These are phyloP conservation scores for Gymnodraco acuticeps DNA, from an alignment of 2,797 vertebrate species.

Conservation along the genomic window DNA sequence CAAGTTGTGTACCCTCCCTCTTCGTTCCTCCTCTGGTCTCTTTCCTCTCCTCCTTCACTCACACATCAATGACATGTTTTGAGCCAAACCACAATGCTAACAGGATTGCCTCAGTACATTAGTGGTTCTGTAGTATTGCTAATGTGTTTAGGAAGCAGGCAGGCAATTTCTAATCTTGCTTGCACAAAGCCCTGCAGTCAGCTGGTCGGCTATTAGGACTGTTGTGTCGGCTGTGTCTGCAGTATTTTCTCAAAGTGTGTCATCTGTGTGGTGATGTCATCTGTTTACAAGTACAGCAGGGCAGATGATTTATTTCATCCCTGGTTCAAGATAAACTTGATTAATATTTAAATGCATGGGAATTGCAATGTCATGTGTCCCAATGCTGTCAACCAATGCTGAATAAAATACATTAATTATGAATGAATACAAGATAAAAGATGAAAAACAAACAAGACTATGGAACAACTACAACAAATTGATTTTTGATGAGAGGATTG, in stretches of 20 bases:
- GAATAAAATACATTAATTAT: neutral
- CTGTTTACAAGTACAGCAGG: constrained; percentile 14
- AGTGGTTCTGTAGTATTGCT: constrained; percentile 25
- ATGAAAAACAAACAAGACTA: neutral
- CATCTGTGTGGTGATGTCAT: constrained; percentile 22
- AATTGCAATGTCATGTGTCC: neutral
- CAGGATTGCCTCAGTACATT: constrained; percentile 48
- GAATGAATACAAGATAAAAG: neutral
- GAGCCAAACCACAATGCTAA: constrained; percentile 33
- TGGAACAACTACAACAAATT: neutral
- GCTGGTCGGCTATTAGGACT: constrained; percentile 4
- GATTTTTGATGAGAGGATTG: too few relatives aligned
- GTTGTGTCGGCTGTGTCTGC: constrained; percentile 1
- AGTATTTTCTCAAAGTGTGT: constrained; percentile 17
- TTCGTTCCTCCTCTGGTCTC: neutral
- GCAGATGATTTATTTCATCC: neutral
- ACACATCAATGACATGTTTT: constrained; percentile 2
- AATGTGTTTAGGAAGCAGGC: constrained; percentile 56
- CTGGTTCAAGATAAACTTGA: neutral
- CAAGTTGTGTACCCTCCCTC: neutral
- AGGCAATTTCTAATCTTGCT: constrained; percentile 26
- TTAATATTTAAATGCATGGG: neutral
- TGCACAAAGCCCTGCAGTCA: constrained; percentile 20
- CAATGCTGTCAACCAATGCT: neutral
- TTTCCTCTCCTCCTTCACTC: neutral